A percentile compares a stretch with the other conserved stretches of the same genome.
Conservation (phyloP, 2,113 vertebrate genomes). For the Acrocephalus arundinaceus region DNA sequence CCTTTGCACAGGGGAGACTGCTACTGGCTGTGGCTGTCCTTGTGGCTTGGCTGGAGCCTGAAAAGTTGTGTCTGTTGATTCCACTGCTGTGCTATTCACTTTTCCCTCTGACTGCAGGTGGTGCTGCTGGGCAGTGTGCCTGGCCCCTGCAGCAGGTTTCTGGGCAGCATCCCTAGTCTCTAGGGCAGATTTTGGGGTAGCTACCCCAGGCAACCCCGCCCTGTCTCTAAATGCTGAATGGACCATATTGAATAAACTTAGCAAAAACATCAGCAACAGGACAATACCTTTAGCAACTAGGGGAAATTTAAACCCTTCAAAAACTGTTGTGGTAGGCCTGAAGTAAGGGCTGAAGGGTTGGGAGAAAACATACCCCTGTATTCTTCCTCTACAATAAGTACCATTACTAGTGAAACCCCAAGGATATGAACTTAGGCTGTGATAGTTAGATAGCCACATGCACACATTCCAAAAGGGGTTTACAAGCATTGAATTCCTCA, state of each 20-base stretch:
- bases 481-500: not conserved
- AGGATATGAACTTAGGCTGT: not conserved
- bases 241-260: not conserved
- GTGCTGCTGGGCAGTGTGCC: not conserved
- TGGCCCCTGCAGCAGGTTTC: not conserved
- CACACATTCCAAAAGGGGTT: not conserved
- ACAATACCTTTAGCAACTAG: not conserved
- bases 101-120: not conserved
- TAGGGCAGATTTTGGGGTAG: not conserved
- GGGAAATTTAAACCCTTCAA: not conserved
- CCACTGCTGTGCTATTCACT: not conserved
- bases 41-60: not conserved
- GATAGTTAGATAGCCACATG: not conserved
- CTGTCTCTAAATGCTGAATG: not conserved
- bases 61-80: not conserved
- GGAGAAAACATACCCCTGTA: not conserved
- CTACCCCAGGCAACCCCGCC: not conserved
- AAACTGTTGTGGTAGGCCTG: not conserved
- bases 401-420: not conserved
- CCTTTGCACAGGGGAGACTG: not conserved
- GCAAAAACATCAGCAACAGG: too few species aligned
- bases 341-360: not conserved
- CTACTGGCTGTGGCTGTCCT: not conserved
- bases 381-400: not conserved
- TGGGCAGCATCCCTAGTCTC: not conserved